phyloP scores from a whole-genome alignment of 1,140 invertebrate genomes.

The Stegodyphus dumicola region DNA sequence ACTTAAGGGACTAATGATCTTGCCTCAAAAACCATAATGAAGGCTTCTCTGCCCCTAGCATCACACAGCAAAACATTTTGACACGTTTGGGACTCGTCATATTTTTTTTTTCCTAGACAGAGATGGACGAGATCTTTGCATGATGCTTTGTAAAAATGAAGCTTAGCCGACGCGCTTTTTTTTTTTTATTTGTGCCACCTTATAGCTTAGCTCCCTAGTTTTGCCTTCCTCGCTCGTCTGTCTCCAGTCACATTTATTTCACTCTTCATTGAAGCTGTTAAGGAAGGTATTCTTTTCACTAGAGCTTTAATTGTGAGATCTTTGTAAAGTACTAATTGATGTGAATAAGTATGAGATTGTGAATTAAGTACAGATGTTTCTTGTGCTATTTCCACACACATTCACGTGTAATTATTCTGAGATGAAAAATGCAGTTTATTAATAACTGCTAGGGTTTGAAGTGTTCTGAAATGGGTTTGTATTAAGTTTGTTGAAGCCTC shows the following conservation, averaged over 20 bases:
- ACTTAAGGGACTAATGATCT: slow-evolving; percentile 10
- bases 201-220: neutral
- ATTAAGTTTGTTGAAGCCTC: too few relatives aligned
- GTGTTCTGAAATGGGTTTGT: too few relatives aligned
- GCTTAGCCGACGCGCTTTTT: slow-evolving; percentile 8
- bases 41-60: neutral
- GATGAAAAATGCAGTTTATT: too few relatives aligned
- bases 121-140: slow-evolving; percentile 48
- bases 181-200: neutral
- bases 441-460: too few relatives aligned
- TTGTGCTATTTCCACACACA: too few relatives aligned
- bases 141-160: slow-evolving; percentile 35
- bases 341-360: too few relatives aligned
- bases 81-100: slow-evolving; percentile 9
- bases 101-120: slow-evolving; percentile 23
- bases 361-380: too few relatives aligned
- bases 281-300: too few relatives aligned
- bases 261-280: neutral
- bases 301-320: too few relatives aligned
- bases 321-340: too few relatives aligned
- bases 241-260: neutral
- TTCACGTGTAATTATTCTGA: too few relatives aligned
- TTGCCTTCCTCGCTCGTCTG: neutral
- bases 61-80: slow-evolving; percentile 25
- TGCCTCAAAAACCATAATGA: slow-evolving; percentile 8